phyloP scores from a whole-genome alignment of 2,113 vertebrate genomes.

The Heterotis niloticus region DNA sequence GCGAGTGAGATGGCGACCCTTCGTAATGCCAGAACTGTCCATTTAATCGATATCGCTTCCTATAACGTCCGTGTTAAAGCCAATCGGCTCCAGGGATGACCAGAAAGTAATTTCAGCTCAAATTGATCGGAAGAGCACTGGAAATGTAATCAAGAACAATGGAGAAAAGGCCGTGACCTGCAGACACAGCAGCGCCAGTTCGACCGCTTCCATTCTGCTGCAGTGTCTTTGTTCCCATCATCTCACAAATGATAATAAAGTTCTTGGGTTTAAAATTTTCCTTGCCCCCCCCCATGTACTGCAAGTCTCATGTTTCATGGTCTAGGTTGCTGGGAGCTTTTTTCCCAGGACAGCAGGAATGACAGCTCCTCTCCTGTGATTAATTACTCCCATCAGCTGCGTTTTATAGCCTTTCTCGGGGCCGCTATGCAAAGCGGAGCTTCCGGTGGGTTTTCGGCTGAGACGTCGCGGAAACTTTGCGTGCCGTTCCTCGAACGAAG shows the following conservation, averaged over 20 bases:
- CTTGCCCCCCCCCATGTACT: background rate
- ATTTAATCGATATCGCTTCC: slow-evolving; percentile 9
- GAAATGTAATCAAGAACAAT: background rate
- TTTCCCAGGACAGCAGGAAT: background rate
- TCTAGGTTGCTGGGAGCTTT: background rate
- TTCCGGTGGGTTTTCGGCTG: background rate
- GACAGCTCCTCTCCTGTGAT: slow-evolving; percentile 10
- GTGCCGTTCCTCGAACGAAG: background rate
- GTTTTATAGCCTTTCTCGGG: background rate
- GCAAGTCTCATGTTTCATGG: background rate
- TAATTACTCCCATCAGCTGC: slow-evolving; percentile 2
- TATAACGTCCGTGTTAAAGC: slow-evolving; percentile 8
- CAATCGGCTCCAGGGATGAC: slow-evolving; percentile 3
- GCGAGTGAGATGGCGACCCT: too few species aligned
- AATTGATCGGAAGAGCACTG: background rate
- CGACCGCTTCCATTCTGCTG: background rate
- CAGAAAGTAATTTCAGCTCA: background rate
- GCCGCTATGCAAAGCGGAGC: slow-evolving; percentile 19
- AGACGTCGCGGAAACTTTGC: slow-evolving; percentile 2
- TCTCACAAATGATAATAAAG: background rate
- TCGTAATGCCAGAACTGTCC: background rate
- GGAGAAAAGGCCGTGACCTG: background rate
- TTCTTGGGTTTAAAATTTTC: background rate
- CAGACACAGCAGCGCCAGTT: background rate
- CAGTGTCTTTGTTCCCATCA: background rate